These are phyloP conservation scores for Lethrus apterus DNA, from an alignment of 1,140 invertebrate species.

Conservation along the genomic window DNA sequence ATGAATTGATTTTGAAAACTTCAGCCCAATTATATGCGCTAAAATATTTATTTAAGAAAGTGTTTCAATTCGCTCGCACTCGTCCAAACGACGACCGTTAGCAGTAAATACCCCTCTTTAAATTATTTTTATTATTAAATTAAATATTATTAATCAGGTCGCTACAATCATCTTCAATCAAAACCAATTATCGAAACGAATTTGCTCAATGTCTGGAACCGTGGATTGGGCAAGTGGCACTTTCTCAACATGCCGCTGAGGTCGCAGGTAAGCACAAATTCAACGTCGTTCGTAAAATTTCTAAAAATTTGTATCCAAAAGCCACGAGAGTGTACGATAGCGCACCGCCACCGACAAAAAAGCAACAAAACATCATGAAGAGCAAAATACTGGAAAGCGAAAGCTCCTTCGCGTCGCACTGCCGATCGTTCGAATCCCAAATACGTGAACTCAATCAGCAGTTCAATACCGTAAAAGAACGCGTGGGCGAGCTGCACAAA, in stretches of 20 bases:
- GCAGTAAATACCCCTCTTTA: too few species aligned
- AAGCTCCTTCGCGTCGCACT: constrained; percentile 59
- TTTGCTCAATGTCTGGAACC: constrained; percentile 57
- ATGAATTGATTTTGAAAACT: too few species aligned
- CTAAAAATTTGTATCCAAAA: background rate
- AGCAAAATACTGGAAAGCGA: constrained; percentile 45
- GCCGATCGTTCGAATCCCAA: constrained; percentile 56
- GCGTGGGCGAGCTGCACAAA: constrained; percentile 54
- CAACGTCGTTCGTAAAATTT: background rate
- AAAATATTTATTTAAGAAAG: too few species aligned
- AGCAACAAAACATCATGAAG: constrained; percentile 42
- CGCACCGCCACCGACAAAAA: constrained; percentile 40
- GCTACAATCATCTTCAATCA: constrained; percentile 50
- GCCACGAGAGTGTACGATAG: constrained; percentile 30
- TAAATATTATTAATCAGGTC: constrained; percentile 46
- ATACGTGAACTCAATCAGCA: constrained; percentile 55
- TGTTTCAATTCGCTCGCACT: too few species aligned
- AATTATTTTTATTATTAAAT: constrained; percentile 5
- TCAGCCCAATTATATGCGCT: too few species aligned
- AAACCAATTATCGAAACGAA: constrained; percentile 57
- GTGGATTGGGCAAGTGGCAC: constrained; percentile 46
- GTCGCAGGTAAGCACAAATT: constrained; percentile 26
- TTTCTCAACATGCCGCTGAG: constrained; percentile 37
- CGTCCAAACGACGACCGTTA: too few species aligned
- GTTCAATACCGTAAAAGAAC: constrained; percentile 54